phyloP scores from a whole-genome alignment of 1,140 invertebrate species.

The Zophobas atratus region DNA sequence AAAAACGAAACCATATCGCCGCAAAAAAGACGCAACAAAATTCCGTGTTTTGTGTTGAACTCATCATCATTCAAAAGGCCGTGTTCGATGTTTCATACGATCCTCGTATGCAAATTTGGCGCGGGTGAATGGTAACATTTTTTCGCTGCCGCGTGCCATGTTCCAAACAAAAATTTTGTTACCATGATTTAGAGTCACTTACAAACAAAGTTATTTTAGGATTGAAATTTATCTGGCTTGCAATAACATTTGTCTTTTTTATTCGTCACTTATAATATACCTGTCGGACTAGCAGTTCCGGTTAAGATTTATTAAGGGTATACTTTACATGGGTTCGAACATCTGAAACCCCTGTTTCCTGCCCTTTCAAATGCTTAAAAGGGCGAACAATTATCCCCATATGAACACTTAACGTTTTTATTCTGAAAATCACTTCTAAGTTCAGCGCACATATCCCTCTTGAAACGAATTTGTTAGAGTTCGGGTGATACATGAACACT shows the following conservation, averaged over 20 bases:
- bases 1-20: background rate
- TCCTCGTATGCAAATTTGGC: constrained; percentile 28
- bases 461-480: constrained; percentile 25
- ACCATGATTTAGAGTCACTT: constrained; percentile 16
- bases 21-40: constrained; percentile 3
- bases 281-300: background rate
- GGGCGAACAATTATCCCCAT: constrained; percentile 15
- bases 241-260: constrained; percentile 22
- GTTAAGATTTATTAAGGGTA: constrained; percentile 23
- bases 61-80: constrained; percentile 35
- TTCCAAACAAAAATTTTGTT: constrained; percentile 26
- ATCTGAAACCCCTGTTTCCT: constrained; percentile 32
- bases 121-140: constrained; percentile 24
- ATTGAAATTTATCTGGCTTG: constrained; percentile 30
- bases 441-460: background rate
- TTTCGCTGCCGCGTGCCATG: constrained; percentile 1
- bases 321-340: constrained; percentile 33
- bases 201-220: constrained; percentile 14
- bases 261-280: constrained; percentile 27
- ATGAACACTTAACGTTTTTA: constrained; percentile 11
- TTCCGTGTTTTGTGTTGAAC: background rate
- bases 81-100: constrained; percentile 29
- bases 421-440: constrained; percentile 4
- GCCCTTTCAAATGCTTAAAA: background rate
- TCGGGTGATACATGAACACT: constrained; percentile 27